Base-by-base conservation (phyloP, 2,113 vertebrate genomes). In the Microcebus jonahi region DNA sequence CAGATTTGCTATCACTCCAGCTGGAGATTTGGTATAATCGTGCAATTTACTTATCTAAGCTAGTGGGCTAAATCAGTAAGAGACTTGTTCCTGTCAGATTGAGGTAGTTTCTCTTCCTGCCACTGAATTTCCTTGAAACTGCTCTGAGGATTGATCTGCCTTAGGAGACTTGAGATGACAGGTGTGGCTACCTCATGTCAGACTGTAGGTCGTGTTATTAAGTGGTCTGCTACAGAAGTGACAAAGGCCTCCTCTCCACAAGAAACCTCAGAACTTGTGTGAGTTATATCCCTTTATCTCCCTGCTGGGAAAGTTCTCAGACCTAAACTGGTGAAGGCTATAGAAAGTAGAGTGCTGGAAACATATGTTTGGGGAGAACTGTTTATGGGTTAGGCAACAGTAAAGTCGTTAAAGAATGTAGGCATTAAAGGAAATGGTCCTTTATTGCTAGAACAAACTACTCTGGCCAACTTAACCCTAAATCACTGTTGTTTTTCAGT, bases 401-500 rank as follows among this genome's bases (percentile, higher is more conserved):
- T 75, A 68, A 57, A 77, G 36, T 21, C 77, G 18, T 76, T 55
- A 71, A 59, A 73, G 34, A 39, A 36, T 53, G 5, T 50, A 75
- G 55, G 88, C 39, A 17, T 92, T 90, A 71, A 45, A 63, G 45
- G 67, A 90, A 79, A 50, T n/a, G n/a, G n/a, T 70, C 21, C 36
- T 87, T 65, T 67, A 34, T 68, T 96, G 75, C 67, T 91, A 76
- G 48, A 50, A 67, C 50, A 91, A 36, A 23, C 29, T 76, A 27
- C 14, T 94, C 82, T 76, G 50, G 17, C 27, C 68, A 83, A 36
- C n/a, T 61, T 82, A 50, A 68, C 50, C 42, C 61, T 68, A 76
- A 88, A 83, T 91, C 68, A 53, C 17, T 87, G n/a, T 82, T 87
- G 82, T 53, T 96, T 81, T 91, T 83, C n/a, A 70, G 17, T 45